Conservation (phyloP, 2,797 vertebrate genomes). For the Sandelia bainsii region DNA sequence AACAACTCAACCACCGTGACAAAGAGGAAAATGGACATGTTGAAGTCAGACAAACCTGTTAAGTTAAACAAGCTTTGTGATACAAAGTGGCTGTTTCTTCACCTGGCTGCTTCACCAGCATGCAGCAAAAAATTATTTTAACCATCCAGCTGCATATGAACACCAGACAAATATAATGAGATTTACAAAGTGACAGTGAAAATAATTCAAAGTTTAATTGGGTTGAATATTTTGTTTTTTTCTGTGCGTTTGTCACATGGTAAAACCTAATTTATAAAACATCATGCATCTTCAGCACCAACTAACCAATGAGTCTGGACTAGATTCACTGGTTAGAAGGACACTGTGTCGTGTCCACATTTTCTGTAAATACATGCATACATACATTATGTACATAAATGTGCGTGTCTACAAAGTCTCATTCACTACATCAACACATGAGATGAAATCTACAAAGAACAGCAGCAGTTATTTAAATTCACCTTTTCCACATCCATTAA, state of each 20-base stretch:
- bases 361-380: no score
- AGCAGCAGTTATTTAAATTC: neutral
- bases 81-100: conserved; percentile 11
- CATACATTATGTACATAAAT: no score
- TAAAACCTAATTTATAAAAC: neutral
- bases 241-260: neutral
- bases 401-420: no score
- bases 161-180: no score
- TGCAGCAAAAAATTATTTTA: conserved; percentile 25
- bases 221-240: conserved; percentile 12
- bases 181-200: conserved; percentile 26
- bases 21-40: neutral
- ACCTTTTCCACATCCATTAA: neutral
- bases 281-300: neutral
- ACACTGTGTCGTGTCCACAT: conserved; percentile 8
- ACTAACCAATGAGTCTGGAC: neutral
- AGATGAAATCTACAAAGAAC: neutral
- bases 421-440: conserved; percentile 12
- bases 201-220: conserved; percentile 37
- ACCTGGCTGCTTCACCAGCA: neutral
- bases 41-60: neutral
- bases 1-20: neutral
- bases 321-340: no score
- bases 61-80: neutral
- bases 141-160: conserved; percentile 35